These are phyloP conservation scores for Pipistrellus nathusii DNA, from an alignment of 2,797 vertebrate species.

Conservation along the genomic window DNA sequence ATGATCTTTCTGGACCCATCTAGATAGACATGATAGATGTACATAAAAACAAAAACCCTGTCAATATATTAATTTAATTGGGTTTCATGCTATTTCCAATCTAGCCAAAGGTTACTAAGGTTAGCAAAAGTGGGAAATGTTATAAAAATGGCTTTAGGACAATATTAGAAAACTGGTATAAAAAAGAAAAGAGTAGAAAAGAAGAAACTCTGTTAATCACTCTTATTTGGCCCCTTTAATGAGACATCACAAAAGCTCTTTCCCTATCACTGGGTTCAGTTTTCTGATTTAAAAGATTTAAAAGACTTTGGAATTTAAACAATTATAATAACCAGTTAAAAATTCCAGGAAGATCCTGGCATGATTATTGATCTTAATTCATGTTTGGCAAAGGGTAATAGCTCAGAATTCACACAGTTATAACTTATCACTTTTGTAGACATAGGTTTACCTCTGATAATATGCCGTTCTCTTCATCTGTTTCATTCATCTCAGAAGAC, in stretches of 20 bases:
- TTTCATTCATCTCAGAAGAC: slow-evolving; percentile 79
- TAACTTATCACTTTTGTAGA: not conserved
- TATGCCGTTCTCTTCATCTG: slow-evolving; percentile 87
- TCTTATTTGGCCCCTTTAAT: not conserved
- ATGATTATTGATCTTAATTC: not conserved
- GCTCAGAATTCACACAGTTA: not conserved
- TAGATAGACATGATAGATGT: not conserved
- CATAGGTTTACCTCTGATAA: slow-evolving; percentile 81
- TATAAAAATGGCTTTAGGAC: not conserved
- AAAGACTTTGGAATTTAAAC: not conserved
- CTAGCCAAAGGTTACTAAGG: not conserved
- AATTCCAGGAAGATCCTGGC: not conserved
- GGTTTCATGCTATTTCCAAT: not conserved
- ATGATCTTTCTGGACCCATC: not conserved
- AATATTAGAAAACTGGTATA: not conserved
- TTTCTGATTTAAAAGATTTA: slow-evolving; percentile 8
- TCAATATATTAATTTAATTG: not conserved
- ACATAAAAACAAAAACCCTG: not conserved
- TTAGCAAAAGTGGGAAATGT: not conserved
- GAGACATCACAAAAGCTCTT: slow-evolving; percentile 1
- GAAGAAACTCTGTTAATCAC: not conserved
- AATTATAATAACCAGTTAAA: not conserved
- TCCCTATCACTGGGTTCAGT: not conserved
- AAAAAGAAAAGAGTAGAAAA: not conserved
- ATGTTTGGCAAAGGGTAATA: not conserved